A percentile compares a stretch with the other conserved stretches of the same genome.
Conservation (phyloP, 1,140 invertebrate species). For the Drosophila pseudoananassae region DNA sequence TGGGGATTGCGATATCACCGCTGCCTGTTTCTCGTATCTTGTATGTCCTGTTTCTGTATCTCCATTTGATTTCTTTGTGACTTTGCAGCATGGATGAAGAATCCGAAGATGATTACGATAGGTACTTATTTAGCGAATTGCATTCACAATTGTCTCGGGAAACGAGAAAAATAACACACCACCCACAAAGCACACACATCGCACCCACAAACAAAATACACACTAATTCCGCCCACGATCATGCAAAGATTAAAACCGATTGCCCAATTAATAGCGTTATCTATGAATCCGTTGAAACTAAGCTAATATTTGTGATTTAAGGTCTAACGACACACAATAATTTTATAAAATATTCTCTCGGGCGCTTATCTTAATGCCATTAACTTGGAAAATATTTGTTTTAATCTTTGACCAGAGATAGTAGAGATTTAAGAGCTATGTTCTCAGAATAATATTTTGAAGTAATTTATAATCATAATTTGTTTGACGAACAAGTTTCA, state of each 20-base stretch:
- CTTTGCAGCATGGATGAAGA: constrained; percentile 72
- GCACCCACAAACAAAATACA: constrained; percentile 17
- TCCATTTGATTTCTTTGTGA: constrained; percentile 71
- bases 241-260: constrained; percentile 6
- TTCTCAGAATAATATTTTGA: too few species aligned
- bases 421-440: neutral
- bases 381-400: neutral
- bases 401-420: neutral
- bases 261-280: neutral
- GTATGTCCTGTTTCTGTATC: constrained; percentile 50
- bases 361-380: neutral
- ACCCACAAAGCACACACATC: constrained; percentile 15
- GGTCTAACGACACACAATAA: neutral
- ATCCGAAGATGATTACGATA: constrained; percentile 60
- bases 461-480: too few species aligned
- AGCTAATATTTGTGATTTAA: neutral
- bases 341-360: neutral
- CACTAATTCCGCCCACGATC: neutral
- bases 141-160: constrained; percentile 15
- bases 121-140: constrained; percentile 54
- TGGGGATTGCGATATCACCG: constrained; percentile 4
- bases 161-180: constrained; percentile 17
- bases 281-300: neutral
- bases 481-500: too few species aligned
- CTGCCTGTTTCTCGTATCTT: constrained; percentile 24